A percentile compares a stretch with the other conserved stretches of the same genome.
Conservation (phyloP, 2,797 vertebrate genomes). For the Fratercula arctica region DNA sequence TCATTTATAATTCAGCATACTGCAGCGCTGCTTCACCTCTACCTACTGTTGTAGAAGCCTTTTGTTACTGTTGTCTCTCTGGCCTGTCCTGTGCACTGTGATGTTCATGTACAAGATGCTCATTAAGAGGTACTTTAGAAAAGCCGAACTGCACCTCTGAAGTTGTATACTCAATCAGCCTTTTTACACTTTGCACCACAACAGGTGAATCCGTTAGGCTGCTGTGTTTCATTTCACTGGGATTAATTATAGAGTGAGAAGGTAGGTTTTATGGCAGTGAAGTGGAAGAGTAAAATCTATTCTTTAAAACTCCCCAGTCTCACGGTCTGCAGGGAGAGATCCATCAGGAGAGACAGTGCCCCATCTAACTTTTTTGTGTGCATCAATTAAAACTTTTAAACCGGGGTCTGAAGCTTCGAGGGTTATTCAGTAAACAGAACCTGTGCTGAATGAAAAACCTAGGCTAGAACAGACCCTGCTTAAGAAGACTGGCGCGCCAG, state of each 20-base stretch:
- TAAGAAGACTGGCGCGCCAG: neutral
- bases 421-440: neutral
- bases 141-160: neutral
- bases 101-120: neutral
- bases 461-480: neutral
- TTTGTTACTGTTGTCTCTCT: neutral
- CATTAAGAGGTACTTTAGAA: neutral
- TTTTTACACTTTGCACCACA: neutral
- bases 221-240: constrained; percentile 46
- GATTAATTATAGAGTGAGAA: constrained; percentile 61
- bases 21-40: neutral
- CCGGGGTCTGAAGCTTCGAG: neutral
- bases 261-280: neutral
- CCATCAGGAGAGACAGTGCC: neutral
- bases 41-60: neutral
- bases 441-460: neutral
- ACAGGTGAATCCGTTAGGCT: neutral
- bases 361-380: neutral
- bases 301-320: constrained; percentile 5
- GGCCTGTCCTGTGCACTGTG: neutral
- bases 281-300: constrained; percentile 14
- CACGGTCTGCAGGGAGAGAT: neutral
- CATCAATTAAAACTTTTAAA: constrained; percentile 32
- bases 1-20: neutral
- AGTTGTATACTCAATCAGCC: neutral